Evolutionary conservation across 1,140 invertebrate species (phyloP), one percentile per base, ranked within the genome.

Genomic region (Cydia splendana): DNA sequence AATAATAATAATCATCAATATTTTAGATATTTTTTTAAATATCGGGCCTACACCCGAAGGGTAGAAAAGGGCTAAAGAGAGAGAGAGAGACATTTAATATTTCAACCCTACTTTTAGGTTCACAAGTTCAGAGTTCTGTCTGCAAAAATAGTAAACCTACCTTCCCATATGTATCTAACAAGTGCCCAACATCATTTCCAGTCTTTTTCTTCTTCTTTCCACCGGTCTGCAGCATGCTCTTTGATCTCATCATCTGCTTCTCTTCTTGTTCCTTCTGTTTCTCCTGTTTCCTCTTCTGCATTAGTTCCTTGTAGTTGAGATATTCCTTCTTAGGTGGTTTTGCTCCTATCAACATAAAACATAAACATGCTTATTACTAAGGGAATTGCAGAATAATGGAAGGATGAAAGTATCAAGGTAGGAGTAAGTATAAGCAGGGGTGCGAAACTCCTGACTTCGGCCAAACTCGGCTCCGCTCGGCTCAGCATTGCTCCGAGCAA

Each of bases 241-340:
- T 93, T 4, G 88, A 84, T 62, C 83, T 85, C 90, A 93, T 93
- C 45, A 81, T 69, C 79, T 88, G 81, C 85, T 80, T 87, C 80
- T 91, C 88, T 75, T 89, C 85, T 51, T 76, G 77, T 76, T 84
- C 78, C 79, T 93, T 90, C 51, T 88, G 82, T 79, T 88, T 88
- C 75, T 93, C 84, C 79, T 86, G 77, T 85, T 93, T 91, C 62
- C 87, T 82, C 71, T 90, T 91, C 88, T 89, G 51, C 91, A 93
- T 87, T 38, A 94, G 78, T 75, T 94, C 87, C 87, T 95, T 95
- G 79, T 96, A 95, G 84, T 95, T 95, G 24, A 93, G 83, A 75
- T 88, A 91, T 71, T 92, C 89, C 65, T 92, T 94, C 85, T 95
- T 96, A 0, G 94, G 94, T 53, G 95, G 95, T 89, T 94, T 95